Evolutionary conservation across 2,113 vertebrate genomes (phyloP).

Genomic region (Cricetomys ansorgei): DNA sequence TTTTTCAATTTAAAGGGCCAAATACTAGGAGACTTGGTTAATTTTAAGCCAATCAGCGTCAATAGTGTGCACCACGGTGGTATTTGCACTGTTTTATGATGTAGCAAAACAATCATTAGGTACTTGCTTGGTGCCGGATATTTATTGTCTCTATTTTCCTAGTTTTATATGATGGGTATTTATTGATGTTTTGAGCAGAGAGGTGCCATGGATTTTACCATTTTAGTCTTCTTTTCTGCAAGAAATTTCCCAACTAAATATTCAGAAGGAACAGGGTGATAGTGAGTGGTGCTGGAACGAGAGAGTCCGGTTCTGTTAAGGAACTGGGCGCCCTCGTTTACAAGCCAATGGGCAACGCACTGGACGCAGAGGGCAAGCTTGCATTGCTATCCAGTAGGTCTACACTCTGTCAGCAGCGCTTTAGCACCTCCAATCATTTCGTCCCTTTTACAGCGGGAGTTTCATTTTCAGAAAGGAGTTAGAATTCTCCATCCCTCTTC

Average conservation of each 20-base stretch:
- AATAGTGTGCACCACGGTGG: neutral
- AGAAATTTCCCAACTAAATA: conserved; percentile 16
- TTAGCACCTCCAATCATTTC: neutral
- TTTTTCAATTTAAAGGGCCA: neutral
- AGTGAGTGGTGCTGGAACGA: conserved; percentile 12
- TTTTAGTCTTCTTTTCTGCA: conserved; percentile 3
- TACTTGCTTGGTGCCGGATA: neutral
- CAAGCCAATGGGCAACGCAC: neutral
- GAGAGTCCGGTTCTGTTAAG: conserved; percentile 1
- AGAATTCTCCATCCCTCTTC: neutral
- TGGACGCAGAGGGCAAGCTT: neutral
- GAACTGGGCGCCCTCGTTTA: neutral
- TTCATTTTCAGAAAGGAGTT: conserved; percentile 37
- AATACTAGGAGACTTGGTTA: neutral
- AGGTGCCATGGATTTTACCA: neutral
- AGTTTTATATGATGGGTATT: conserved; percentile 9
- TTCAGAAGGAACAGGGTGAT: neutral
- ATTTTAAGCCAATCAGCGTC: conserved; percentile 10
- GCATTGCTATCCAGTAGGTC: neutral
- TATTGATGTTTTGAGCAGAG: conserved; percentile 45
- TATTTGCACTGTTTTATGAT: conserved; percentile 14
- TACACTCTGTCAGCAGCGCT: neutral
- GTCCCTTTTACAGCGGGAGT: conserved; percentile 38
- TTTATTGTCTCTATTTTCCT: conserved; percentile 51
- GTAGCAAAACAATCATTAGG: neutral